phyloP scores from a whole-genome alignment of 2,888 invertebrate genomes.

The Acanthosepion lycidas region DNA sequence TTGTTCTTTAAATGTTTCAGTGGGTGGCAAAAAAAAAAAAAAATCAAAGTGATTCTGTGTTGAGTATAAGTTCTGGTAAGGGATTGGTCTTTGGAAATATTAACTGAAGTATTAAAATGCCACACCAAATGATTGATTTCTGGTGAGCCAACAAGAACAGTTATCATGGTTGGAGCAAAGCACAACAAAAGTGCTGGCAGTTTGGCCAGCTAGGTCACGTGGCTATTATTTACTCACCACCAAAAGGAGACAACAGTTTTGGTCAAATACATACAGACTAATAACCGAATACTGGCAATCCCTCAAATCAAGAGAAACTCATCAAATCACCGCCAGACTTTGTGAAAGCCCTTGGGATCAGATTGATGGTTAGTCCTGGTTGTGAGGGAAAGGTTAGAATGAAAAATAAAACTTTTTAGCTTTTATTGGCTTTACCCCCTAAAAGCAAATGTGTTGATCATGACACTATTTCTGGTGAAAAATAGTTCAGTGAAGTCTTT shows the following conservation, averaged over 20 bases:
- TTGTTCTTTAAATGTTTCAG: not conserved
- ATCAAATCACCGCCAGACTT: not conserved
- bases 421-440: not conserved
- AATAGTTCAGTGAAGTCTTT: not conserved
- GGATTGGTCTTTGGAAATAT: not conserved
- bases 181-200: not conserved
- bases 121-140: not conserved
- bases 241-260: not conserved
- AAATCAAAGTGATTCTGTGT: no score
- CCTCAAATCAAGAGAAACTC: conserved; percentile 9
- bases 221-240: not conserved
- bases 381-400: not conserved
- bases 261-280: conserved; percentile 13
- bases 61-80: not conserved
- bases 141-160: not conserved
- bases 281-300: not conserved
- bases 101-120: not conserved
- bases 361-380: not conserved
- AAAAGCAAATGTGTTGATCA: not conserved
- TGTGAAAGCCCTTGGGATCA: not conserved
- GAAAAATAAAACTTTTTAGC: not conserved
- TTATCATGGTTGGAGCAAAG: no score
- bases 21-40: not conserved
- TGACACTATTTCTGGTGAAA: not conserved
- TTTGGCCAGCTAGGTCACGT: not conserved